Evolutionary conservation across 1,140 invertebrate species (phyloP).

Genomic region (Ostrea edulis): DNA sequence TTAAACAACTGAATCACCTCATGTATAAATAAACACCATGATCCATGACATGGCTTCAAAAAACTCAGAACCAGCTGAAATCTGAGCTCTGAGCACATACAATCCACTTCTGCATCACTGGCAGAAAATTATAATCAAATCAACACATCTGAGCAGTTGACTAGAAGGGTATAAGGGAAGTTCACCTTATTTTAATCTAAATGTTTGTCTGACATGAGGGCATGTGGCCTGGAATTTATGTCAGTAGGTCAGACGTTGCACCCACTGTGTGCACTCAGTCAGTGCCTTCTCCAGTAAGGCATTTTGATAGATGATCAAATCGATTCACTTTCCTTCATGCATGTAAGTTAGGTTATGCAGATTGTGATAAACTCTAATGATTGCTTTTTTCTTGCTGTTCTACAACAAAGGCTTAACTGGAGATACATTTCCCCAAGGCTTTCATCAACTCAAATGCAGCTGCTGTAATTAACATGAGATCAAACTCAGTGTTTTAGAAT

Average conservation of each 20-base stretch:
- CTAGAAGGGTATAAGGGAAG: neutral
- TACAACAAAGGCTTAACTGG: conserved; percentile 1
- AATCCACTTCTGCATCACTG: neutral
- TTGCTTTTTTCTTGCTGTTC: neutral
- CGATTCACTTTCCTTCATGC: conserved; percentile 27
- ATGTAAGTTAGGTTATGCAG: neutral
- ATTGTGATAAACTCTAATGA: conserved; percentile 6
- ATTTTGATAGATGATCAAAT: conserved; percentile 22
- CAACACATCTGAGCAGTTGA: conserved; percentile 1
- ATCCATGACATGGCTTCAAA: neutral
- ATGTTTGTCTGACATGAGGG: neutral
- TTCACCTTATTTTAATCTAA: conserved; percentile 3
- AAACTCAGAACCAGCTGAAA: neutral
- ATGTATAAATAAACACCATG: conserved; percentile 15
- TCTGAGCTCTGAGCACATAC: conserved; percentile 19
- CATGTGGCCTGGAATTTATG: conserved; percentile 26
- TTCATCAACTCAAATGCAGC: neutral
- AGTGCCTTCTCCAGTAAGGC: conserved; percentile 9
- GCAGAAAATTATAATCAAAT: conserved; percentile 2
- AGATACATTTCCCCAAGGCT: neutral
- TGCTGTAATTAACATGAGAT: neutral
- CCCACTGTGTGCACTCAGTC: neutral
- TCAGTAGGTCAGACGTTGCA: conserved; percentile 33
- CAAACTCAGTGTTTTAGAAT: conserved; percentile 1
- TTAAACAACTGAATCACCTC: conserved; percentile 4